These are phyloP conservation scores for Spinus olivaceus DNA, from an alignment of 2,797 vertebrate species.

Conservation along the genomic window DNA sequence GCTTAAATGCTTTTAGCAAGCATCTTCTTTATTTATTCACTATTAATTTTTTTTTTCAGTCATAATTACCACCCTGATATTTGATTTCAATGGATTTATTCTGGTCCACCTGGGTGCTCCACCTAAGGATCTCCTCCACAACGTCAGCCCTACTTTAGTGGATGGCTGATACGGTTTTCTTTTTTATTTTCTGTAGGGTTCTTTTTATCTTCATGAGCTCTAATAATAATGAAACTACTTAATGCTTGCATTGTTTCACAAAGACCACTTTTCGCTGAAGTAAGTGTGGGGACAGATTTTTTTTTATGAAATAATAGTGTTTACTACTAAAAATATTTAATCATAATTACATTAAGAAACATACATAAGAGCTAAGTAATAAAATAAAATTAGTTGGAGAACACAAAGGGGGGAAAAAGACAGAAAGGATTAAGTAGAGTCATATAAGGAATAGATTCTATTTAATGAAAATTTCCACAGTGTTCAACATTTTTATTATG, in stretches of 20 bases:
- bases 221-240: constrained; percentile 65
- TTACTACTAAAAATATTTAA: constrained; percentile 77
- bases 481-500: constrained; percentile 86
- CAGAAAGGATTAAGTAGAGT: constrained; percentile 84
- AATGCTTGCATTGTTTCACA: constrained; percentile 53
- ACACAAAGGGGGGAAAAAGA: constrained; percentile 65
- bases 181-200: constrained; percentile 25
- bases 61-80: background rate
- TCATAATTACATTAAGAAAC: constrained; percentile 84
- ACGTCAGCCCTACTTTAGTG: background rate
- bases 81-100: background rate
- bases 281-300: constrained; percentile 15
- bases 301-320: constrained; percentile 63
- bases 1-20: background rate
- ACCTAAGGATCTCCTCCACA: background rate
- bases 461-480: constrained; percentile 87
- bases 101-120: background rate
- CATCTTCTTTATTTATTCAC: background rate
- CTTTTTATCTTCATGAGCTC: background rate
- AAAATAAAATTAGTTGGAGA: constrained; percentile 80
- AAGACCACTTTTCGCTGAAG: constrained; percentile 53
- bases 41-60: background rate
- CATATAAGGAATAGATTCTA: constrained; percentile 84
- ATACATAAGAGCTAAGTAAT: constrained; percentile 81
- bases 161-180: background rate